phyloP scores from a whole-genome alignment of 2,797 vertebrate species.

The Acanthornis magna region DNA sequence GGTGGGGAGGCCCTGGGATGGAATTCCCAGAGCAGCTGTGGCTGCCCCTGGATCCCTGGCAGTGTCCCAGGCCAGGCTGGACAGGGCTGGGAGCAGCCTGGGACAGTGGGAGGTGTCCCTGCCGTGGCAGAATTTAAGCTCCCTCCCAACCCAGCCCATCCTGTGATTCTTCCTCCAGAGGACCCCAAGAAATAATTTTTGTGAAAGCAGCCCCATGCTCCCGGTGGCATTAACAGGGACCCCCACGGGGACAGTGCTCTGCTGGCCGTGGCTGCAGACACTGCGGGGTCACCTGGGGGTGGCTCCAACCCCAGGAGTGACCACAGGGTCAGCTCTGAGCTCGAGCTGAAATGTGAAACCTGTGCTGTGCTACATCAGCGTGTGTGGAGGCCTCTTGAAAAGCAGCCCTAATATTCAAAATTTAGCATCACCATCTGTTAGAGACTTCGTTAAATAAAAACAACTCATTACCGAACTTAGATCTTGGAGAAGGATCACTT shows the following conservation, averaged over 20 bases:
- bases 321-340: neutral
- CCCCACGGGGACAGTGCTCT: accelerated
- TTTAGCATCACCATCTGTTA: constrained; percentile 52
- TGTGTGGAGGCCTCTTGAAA: constrained; percentile 1
- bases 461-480: neutral
- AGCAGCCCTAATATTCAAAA: constrained; percentile 37
- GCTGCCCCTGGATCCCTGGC: neutral
- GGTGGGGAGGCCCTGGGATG: neutral
- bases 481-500: neutral
- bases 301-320: neutral
- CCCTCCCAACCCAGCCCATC: neutral
- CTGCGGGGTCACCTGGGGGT: neutral
- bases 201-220: neutral
- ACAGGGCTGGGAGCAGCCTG: neutral
- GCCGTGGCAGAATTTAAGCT: neutral
- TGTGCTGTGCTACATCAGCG: neutral
- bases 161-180: neutral
- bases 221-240: accelerated
- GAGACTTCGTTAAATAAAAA: constrained; percentile 25
- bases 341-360: neutral
- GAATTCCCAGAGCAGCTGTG: neutral
- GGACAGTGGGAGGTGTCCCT: neutral
- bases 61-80: neutral
- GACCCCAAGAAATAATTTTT: accelerated
- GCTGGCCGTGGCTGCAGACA: neutral